Conservation (phyloP, 2,888 invertebrate species). For the Galerucella calmariensis region DNA sequence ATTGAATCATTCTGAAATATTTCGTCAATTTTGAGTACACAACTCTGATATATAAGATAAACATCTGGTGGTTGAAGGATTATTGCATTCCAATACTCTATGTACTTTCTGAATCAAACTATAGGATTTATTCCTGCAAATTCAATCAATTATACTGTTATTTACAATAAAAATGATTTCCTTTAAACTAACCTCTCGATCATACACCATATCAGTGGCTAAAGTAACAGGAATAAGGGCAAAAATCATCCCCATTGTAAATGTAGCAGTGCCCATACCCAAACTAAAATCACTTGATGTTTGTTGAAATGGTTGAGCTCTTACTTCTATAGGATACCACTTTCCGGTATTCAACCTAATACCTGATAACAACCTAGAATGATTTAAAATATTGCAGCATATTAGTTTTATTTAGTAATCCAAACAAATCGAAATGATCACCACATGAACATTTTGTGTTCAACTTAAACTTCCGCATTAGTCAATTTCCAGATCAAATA, state of each 20-base stretch:
- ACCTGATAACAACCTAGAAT: constrained; percentile 1
- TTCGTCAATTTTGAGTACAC: no score
- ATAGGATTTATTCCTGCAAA: no score
- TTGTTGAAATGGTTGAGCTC: constrained; percentile 78
- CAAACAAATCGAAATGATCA: no score
- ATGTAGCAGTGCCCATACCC: constrained; percentile 77
- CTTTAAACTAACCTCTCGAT: constrained; percentile 75
- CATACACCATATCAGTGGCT: constrained; percentile 84
- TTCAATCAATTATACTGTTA: neutral
- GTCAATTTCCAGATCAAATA: no score
- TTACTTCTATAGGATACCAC: constrained; percentile 72
- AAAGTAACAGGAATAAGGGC: constrained; percentile 81
- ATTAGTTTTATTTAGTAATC: neutral
- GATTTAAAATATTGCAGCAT: neutral
- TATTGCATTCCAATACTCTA: no score
- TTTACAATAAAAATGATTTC: no score
- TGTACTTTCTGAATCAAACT: no score
- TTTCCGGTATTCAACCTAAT: neutral
- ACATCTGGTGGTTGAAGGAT: no score
- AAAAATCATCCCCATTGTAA: constrained; percentile 85
- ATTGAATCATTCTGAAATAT: no score
- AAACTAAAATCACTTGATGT: constrained; percentile 79
- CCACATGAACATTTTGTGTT: no score
- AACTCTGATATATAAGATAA: no score
- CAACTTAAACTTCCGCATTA: no score